phyloP scores from a whole-genome alignment of 2,797 vertebrate genomes.

The Xiphophorus birchmanni region DNA sequence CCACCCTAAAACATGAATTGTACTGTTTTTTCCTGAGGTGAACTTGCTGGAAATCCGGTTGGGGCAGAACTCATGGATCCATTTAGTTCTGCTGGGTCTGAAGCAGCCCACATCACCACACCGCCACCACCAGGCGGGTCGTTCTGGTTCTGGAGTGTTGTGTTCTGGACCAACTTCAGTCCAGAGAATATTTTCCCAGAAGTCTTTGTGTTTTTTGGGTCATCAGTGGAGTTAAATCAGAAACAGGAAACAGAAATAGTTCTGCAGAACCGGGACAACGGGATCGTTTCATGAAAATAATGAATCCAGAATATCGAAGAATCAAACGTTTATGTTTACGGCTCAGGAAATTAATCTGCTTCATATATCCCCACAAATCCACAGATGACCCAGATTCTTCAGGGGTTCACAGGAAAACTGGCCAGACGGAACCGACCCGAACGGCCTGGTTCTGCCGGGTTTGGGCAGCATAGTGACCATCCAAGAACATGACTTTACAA shows the following conservation, averaged over 20 bases:
- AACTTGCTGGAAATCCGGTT: not conserved
- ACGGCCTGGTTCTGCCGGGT: not conserved
- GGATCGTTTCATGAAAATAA: not conserved
- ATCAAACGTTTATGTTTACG: not conserved
- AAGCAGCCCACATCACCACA: not conserved
- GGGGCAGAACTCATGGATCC: not conserved
- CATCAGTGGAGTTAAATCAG: too few relatives aligned
- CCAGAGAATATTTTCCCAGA: not conserved
- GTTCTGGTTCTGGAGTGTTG: not conserved
- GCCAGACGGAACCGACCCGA: not conserved
- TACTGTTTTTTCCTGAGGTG: not conserved
- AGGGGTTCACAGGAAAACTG: not conserved
- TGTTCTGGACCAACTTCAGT: not conserved
- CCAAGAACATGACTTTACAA: not conserved
- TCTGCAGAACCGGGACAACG: not conserved
- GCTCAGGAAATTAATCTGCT: not conserved
- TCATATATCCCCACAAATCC: not conserved
- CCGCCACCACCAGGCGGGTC: not conserved
- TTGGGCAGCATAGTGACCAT: not conserved
- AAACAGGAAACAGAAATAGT: not conserved
- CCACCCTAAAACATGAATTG: not conserved
- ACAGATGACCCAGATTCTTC: not conserved
- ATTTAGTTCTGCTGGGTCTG: not conserved
- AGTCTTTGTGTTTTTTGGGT: not conserved
- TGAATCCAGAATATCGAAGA: not conserved